Conservation (phyloP, 2,888 invertebrate genomes). For the Thysanoteuthis rhombus region DNA sequence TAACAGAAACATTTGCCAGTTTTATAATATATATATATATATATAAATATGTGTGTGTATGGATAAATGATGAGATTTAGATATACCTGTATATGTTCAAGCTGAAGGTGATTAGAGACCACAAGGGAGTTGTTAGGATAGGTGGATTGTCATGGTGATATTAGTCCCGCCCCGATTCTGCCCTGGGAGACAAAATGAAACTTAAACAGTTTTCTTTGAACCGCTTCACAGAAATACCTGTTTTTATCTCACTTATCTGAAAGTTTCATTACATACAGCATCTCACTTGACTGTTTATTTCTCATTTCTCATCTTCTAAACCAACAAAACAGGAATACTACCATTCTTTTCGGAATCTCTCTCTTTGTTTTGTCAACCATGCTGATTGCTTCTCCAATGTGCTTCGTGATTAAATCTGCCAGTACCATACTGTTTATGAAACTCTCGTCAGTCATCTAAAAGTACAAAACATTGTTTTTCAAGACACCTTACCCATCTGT, state of each 20-base stretch:
- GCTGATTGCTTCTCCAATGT: not conserved
- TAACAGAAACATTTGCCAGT: too few relatives aligned
- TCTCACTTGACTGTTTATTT: not conserved
- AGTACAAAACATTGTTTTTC: not conserved
- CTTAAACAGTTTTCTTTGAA: not conserved
- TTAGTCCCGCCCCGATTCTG: not conserved
- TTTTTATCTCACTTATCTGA: not conserved
- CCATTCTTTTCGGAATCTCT: not conserved
- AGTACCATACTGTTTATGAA: not conserved
- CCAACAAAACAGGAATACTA: not conserved
- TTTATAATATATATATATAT: too few relatives aligned
- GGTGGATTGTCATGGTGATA: not conserved
- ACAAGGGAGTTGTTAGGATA: not conserved
- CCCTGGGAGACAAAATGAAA: not conserved
- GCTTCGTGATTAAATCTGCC: not conserved
- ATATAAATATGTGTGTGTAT: too few relatives aligned
- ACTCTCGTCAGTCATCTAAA: not conserved
- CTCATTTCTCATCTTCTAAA: not conserved
- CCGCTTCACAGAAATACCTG: not conserved
- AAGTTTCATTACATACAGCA: not conserved
- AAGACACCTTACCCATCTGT: not conserved
- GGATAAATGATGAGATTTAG: too few relatives aligned
- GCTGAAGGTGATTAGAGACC: not conserved
- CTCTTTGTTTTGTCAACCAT: not conserved
- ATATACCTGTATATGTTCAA: not conserved